A percentile compares a stretch with the other conserved stretches of the same genome.
These are phyloP conservation scores for Varroa destructor DNA, from an alignment of 1,140 invertebrate genomes.

Conservation along the genomic window DNA sequence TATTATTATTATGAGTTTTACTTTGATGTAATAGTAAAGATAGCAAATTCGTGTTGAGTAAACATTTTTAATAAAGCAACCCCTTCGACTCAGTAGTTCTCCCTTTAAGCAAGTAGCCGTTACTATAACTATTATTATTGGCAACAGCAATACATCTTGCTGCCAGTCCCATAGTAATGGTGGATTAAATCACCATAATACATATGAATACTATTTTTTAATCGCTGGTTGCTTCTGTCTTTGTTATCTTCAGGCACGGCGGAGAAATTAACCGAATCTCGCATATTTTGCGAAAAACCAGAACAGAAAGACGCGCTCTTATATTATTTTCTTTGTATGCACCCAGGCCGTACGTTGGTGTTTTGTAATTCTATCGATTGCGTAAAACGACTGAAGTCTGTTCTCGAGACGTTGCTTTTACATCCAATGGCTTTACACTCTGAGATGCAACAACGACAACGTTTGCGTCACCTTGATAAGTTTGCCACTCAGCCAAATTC, in stretches of 20 bases:
- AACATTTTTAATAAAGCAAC: no score
- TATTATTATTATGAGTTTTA: no score
- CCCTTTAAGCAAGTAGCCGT: no score
- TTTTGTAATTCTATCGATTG: conserved; percentile 95
- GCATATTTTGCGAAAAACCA: conserved; percentile 49
- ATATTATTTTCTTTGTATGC: conserved; percentile 73
- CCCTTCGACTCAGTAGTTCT: no score
- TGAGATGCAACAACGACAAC: conserved; percentile 82
- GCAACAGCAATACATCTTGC: no score
- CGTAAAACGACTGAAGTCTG: conserved; percentile 62
- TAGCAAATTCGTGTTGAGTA: no score
- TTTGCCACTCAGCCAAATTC: conserved; percentile 62
- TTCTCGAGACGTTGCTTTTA: conserved; percentile 64
- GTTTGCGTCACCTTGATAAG: conserved; percentile 82
- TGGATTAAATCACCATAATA: no score
- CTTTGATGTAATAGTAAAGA: no score
- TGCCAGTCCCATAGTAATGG: no score
- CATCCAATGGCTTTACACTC: conserved; percentile 75
- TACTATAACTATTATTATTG: no score
- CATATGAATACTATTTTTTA: no score
- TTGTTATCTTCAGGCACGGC: conserved; percentile 51
- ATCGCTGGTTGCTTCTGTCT: no score
- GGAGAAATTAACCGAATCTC: conserved; percentile 63
- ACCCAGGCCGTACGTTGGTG: conserved; percentile 78
- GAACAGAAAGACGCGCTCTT: conserved; percentile 61